Conservation (phyloP, 2,888 invertebrate genomes). For the Agonopterix arenella region DNA sequence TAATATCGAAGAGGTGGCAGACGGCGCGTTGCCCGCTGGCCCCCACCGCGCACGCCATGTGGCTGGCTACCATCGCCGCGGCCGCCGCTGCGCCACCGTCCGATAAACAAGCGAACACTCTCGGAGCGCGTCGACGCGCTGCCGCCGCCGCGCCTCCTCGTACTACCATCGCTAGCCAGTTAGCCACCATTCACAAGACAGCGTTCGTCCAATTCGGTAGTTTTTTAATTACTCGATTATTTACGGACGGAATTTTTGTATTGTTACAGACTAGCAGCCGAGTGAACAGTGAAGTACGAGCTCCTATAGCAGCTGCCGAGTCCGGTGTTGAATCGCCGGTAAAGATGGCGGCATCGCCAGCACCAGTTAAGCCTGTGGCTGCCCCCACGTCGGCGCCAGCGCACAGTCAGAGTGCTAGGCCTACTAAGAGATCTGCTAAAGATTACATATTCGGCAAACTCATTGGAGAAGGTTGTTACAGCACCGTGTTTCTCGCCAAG, state of each 20-base stretch:
- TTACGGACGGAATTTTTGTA: constrained; percentile 2
- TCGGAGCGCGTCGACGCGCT: constrained; percentile 36
- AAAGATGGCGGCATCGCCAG: constrained; percentile 69
- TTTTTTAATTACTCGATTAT: constrained; percentile 1
- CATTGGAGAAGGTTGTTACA: constrained; percentile 98
- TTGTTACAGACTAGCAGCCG: constrained; percentile 64
- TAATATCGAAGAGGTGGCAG: constrained; percentile 37
- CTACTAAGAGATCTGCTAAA: constrained; percentile 84
- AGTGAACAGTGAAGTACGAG: constrained; percentile 57
- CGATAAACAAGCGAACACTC: constrained; percentile 54
- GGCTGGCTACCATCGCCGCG: constrained; percentile 16
- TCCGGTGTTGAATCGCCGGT: constrained; percentile 66
- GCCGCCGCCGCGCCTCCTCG: not conserved
- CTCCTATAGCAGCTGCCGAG: constrained; percentile 76
- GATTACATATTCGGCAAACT: constrained; percentile 97
- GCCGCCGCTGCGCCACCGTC: constrained; percentile 20
- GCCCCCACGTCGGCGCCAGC: constrained; percentile 55
- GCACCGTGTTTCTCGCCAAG: constrained; percentile 95
- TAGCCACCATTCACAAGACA: not conserved
- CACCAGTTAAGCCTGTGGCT: constrained; percentile 56
- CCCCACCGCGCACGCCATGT: constrained; percentile 48
- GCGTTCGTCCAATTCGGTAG: not conserved
- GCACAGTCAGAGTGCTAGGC: constrained; percentile 52
- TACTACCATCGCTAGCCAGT: not conserved
- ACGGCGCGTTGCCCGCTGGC: constrained; percentile 49